Evolutionary conservation across 2,797 vertebrate genomes (phyloP).

Genomic region (Enteromius paludinosus): DNA sequence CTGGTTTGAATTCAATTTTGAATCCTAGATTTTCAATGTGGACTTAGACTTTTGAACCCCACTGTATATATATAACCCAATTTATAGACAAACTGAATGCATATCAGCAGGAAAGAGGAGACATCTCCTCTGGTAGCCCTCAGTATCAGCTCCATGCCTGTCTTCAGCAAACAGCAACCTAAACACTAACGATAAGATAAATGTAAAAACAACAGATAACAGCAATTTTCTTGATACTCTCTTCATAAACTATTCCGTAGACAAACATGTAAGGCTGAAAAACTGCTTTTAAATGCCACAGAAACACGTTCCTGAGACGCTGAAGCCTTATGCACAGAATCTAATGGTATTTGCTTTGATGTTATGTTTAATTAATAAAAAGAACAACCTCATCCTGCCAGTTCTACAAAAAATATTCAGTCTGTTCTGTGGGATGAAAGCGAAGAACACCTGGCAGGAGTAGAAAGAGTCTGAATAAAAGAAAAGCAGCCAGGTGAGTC

Average conservation of each 20-base stretch:
- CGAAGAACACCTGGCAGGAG: conserved; percentile 11
- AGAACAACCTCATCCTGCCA: not conserved
- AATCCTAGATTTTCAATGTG: not conserved
- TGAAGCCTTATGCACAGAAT: not conserved
- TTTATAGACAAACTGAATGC: not conserved
- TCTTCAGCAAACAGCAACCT: conserved; percentile 21
- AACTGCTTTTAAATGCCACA: not conserved
- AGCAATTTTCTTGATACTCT: not conserved
- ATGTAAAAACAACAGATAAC: conserved; percentile 8
- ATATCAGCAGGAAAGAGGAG: not conserved
- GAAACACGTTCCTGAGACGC: not conserved
- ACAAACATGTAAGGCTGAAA: not conserved
- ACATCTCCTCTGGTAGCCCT: not conserved
- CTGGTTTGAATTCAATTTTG: not conserved
- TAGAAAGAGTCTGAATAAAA: conserved; percentile 3
- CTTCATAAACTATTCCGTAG: not conserved
- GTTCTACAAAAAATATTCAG: conserved; percentile 8
- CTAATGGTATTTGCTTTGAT: not conserved
- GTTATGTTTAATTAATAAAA: conserved; percentile 8
- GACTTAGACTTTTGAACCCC: not conserved
- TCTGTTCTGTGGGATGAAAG: conserved; percentile 3
- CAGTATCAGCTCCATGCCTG: not conserved
- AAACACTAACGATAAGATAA: conserved; percentile 20
- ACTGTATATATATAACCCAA: not conserved
- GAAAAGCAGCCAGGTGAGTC: conserved; percentile 14